Base-by-base conservation (phyloP, 23 tunicate genomes). In the Halocynthia aurantium region DNA sequence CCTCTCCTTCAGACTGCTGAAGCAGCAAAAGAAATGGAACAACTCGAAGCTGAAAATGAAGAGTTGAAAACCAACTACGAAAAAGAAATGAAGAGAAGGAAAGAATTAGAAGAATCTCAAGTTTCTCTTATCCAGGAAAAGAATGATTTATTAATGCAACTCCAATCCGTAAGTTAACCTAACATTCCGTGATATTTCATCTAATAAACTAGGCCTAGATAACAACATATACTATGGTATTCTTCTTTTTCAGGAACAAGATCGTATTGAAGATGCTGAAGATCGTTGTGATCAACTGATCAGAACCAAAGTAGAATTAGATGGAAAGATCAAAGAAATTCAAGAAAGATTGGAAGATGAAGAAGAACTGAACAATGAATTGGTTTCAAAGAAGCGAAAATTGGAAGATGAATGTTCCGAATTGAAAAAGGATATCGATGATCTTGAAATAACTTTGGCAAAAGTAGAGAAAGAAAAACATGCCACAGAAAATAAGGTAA, bases 401-500 rank as follows among this genome's bases (percentile, higher is more conserved):
- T 76, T 94, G 4, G 99, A 94, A 72, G 87, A 88, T 61, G 93
- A 94, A 84, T 85, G 93, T 51, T 82, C 88, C 49, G 99, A 94
- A 82, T 70, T 94, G 56, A 82, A 83, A 67, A 86, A 88, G 68
- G 99, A 94, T 72, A 88, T 94, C 60, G 99, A 94, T 69, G 93
- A 83, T 77, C 77, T 86, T 54, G 99, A 94, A 78, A 80, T 82
- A 2, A 88, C 92, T 68, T 65, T 94, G 54, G 88, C 88, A 20
- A 86, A 86, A 88, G 92, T 94, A 19, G 99, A 94, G 69, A 94
- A 94, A 73, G 99, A 94, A 82, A 94, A 94, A 61, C 87, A 83
- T 61, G 91, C 88, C 10, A 70, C 73, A 17, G 83, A 80, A 49
- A 80, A 81, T 75, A 80, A 81, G 80, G 84, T 86, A 81, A 22